Conservation (phyloP, 2,888 invertebrate genomes). For the Carcina quercana region DNA sequence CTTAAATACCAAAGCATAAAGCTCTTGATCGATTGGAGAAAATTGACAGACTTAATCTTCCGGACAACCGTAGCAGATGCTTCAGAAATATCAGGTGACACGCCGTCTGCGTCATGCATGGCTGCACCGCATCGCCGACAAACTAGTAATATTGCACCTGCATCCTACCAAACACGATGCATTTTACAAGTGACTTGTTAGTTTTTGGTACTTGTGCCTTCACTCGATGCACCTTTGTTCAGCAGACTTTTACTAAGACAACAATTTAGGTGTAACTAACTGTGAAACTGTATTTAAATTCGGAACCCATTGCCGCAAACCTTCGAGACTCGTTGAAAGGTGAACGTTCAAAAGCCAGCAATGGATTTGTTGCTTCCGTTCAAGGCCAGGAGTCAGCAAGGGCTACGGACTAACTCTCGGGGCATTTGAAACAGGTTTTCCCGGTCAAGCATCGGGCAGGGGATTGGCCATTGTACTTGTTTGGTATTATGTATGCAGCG, state of each 20-base stretch:
- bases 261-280: too few relatives aligned
- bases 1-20: too few relatives aligned
- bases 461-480: conserved; percentile 28
- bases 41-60: too few relatives aligned
- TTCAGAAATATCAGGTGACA: conserved; percentile 17
- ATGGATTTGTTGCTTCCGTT: conserved; percentile 5
- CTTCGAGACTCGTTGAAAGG: too few relatives aligned
- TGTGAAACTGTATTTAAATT: too few relatives aligned
- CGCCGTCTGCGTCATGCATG: conserved; percentile 10
- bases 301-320: too few relatives aligned
- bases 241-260: too few relatives aligned
- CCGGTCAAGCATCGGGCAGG: conserved; percentile 27
- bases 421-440: conserved; percentile 34
- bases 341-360: conserved; percentile 4
- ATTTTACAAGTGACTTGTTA: too few relatives aligned
- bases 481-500: conserved; percentile 28
- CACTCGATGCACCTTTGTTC: too few relatives aligned
- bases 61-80: conserved; percentile 14
- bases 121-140: conserved; percentile 3
- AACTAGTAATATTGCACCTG: conserved; percentile 9
- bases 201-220: too few relatives aligned
- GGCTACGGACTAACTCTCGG: conserved; percentile 7
- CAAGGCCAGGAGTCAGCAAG: conserved; percentile 17
- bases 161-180: conserved; percentile 1
- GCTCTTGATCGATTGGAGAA: too few relatives aligned